Percentiles rank a stretch among this genome's conserved stretches.
Evolutionary conservation across 2,888 invertebrate genomes (phyloP).

Genomic region (Pegoplata infirma): DNA sequence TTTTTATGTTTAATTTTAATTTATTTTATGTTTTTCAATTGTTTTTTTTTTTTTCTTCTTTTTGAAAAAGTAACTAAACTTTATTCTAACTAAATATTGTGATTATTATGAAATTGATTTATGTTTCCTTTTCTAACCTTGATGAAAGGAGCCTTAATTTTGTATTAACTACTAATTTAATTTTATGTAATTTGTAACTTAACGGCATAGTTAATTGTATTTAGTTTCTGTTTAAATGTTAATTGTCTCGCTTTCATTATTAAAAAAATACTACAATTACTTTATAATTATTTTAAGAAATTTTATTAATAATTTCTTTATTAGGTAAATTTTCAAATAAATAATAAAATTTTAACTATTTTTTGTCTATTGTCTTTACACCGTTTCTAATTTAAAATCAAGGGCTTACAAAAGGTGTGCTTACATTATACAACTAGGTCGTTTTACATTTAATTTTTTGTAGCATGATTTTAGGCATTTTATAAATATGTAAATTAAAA

Average conservation of each 20-base stretch:
- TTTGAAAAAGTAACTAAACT: slow-evolving; percentile 3
- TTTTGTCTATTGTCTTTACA: too few relatives aligned
- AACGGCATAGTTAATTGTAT: slow-evolving; percentile 14
- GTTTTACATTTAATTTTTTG: too few relatives aligned
- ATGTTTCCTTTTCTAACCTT: slow-evolving; percentile 43
- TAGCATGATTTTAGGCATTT: too few relatives aligned
- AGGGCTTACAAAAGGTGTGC: too few relatives aligned
- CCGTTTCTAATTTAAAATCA: too few relatives aligned
- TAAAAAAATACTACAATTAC: too few relatives aligned
- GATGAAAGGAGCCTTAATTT: slow-evolving; percentile 32
- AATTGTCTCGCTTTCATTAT: slow-evolving; percentile 32
- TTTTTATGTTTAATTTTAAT: slow-evolving; percentile 55
- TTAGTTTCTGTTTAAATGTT: slow-evolving; percentile 41
- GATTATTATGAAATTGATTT: slow-evolving; percentile 25
- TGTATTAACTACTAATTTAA: slow-evolving; percentile 17
- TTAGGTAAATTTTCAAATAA: slow-evolving; percentile 27
- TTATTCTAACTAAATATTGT: slow-evolving; percentile 39
- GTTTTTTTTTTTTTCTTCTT: background rate
- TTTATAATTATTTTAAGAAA: slow-evolving; percentile 1
- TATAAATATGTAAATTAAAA: too few relatives aligned
- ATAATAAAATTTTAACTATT: background rate
- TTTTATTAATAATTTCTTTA: slow-evolving; percentile 15
- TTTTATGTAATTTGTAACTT: slow-evolving; percentile 10
- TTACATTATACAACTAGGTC: too few relatives aligned
- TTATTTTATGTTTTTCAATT: slow-evolving; percentile 21